A percentile compares a stretch with the other conserved stretches of the same genome.
Conservation (phyloP, 2,113 vertebrate genomes). For the Rousettus leschenaultii region DNA sequence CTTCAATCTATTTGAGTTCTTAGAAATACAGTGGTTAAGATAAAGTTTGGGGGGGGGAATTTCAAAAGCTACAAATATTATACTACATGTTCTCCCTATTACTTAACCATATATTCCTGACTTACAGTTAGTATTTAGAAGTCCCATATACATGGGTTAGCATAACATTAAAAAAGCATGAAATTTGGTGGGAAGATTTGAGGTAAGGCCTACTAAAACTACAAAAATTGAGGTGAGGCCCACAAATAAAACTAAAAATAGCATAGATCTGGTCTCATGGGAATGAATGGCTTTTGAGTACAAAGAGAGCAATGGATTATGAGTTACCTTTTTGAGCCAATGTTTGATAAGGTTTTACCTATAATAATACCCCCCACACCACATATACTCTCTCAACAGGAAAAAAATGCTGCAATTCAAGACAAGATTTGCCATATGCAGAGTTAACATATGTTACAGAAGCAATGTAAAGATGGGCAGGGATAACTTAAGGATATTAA, state of each 20-base stretch:
- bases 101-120: neutral
- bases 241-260: neutral
- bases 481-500: constrained; percentile 33
- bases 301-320: neutral
- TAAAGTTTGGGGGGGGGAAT: neutral
- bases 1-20: neutral
- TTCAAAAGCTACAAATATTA: neutral
- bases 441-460: neutral
- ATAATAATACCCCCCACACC: neutral
- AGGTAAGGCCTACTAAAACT: neutral
- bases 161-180: neutral
- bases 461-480: constrained; percentile 36
- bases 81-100: neutral
- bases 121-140: neutral
- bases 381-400: neutral
- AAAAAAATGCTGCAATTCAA: neutral
- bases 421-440: constrained; percentile 59
- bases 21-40: neutral
- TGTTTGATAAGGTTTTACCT: constrained; percentile 2
- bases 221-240: neutral
- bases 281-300: neutral
- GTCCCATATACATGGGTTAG: neutral
- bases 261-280: neutral
- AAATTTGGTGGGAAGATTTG: neutral
- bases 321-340: neutral